Conservation (phyloP, 2,113 vertebrate species). For the Vombatus ursinus region DNA sequence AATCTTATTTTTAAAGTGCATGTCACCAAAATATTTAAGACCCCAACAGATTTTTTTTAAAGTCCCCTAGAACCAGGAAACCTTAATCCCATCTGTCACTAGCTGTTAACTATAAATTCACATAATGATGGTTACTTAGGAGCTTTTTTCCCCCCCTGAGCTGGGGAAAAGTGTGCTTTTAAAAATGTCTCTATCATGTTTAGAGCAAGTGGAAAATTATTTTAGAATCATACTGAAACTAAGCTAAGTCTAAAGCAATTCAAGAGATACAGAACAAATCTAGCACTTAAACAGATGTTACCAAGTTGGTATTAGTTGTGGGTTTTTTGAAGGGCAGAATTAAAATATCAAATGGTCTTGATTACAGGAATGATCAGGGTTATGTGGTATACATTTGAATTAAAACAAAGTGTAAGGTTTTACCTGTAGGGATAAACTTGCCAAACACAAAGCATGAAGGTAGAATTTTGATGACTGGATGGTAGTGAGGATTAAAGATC, state of each 20-base stretch:
- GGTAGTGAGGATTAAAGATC: not conserved
- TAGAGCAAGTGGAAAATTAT: not conserved
- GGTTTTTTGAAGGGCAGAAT: conserved; percentile 3
- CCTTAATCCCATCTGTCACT: not conserved
- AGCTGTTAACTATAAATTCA: conserved; percentile 26
- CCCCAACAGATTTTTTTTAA: conserved; percentile 32
- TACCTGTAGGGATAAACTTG: not conserved
- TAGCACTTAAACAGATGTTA: not conserved
- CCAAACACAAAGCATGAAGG: not conserved
- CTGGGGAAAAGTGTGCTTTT: conserved; percentile 36
- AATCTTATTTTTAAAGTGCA: conserved; percentile 27
- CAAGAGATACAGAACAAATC: not conserved
- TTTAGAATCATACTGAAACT: conserved; percentile 43
- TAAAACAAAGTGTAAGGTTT: not conserved
- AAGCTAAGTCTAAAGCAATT: conserved; percentile 39
- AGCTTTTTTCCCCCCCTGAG: conserved; percentile 15
- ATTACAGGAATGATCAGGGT: not conserved
- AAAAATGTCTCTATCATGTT: conserved; percentile 51
- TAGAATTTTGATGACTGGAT: not conserved
- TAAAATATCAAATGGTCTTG: conserved; percentile 29
- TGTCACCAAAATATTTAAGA: conserved; percentile 52
- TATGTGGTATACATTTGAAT: not conserved
- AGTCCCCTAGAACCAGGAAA: conserved; percentile 1
- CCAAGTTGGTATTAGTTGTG: not conserved
- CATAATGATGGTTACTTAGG: conserved; percentile 9